A percentile compares a stretch with the other conserved stretches of the same genome.
Evolutionary conservation across 1,140 invertebrate species (phyloP).

Genomic region (Drosophila willistoni): DNA sequence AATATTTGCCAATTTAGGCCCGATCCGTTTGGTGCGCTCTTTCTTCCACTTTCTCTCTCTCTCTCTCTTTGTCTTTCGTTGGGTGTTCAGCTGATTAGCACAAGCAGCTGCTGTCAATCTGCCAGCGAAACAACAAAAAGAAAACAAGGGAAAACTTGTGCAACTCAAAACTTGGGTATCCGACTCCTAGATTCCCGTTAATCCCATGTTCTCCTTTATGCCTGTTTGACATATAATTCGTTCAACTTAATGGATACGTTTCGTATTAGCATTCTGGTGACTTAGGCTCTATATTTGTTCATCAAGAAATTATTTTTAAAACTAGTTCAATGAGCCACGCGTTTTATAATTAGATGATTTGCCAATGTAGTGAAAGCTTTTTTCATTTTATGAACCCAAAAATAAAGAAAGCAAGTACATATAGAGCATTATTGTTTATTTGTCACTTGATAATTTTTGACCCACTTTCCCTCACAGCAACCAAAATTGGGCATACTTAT

Average conservation of each 20-base stretch:
- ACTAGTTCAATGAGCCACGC: slow-evolving; percentile 73
- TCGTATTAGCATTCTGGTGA: slow-evolving; percentile 24
- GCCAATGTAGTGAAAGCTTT: slow-evolving; percentile 35
- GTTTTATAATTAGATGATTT: slow-evolving; percentile 76
- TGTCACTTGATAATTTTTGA: slow-evolving; percentile 59
- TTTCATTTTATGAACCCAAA: neutral
- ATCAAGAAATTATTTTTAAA: slow-evolving; percentile 48
- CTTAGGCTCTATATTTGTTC: slow-evolving; percentile 57
- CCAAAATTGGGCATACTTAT: slow-evolving; percentile 47
- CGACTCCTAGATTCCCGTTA: neutral
- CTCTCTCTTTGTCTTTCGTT: neutral
- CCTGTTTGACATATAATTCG: neutral
- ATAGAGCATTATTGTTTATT: slow-evolving; percentile 52
- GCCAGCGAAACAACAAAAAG: slow-evolving; percentile 18
- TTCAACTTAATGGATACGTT: neutral
- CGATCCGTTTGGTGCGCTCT: slow-evolving; percentile 29
- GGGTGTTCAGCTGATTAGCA: slow-evolving; percentile 61
- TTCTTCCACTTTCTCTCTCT: neutral
- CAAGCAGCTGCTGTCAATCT: slow-evolving; percentile 47
- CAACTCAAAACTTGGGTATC: neutral
- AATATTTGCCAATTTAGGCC: slow-evolving; percentile 70
- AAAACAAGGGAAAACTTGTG: slow-evolving; percentile 16
- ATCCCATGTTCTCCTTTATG: neutral
- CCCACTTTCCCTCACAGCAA: slow-evolving; percentile 62
- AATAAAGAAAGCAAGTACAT: slow-evolving; percentile 27